Evolutionary conservation across 2,113 vertebrate genomes (phyloP), one percentile per base, ranked within the genome.

Genomic region (Climacteris rufus): DNA sequence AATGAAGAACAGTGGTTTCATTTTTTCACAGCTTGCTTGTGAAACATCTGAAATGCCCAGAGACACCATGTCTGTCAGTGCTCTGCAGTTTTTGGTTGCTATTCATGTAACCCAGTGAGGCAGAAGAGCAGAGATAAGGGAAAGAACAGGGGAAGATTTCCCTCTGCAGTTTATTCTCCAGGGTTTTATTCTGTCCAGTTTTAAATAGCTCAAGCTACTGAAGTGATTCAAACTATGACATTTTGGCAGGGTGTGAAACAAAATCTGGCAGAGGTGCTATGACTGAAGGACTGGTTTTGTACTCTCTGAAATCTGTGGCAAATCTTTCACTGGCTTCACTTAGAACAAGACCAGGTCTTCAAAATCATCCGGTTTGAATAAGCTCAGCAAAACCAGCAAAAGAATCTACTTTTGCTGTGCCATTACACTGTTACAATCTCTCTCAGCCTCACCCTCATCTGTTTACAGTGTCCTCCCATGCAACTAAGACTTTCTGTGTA

Each of bases 191-290:
- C 88, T 81, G 85, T 64, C 85, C 53, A 30, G 44, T 95, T 90
- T 86, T 60, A 92, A 95, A 93, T 45, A 83, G 86, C 83, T 95
- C 52, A 25, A 71, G 83, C 88, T 79, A 61, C 93, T 91, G 90
- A 81, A 96, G 93, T 66, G 92, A 90, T 96, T 94, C 68, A 83
- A 78, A 86, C 80, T 44, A 61, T 90, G 94, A 89, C 94, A 91
- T 90, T 94, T 87, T 96, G 94, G 90, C 97, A 95, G 95, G 63
- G 84, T 87, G 92, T 94, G 89, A 97, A 97, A 97, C 66, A 71
- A 81, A 94, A 69, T 35, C 82, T 90, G 92, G 87, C 89, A 93
- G 91, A 92, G 78, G 83, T 89, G 90, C 74, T 86, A 1, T 15
- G 68, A 70, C 81, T 86, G 50, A 86, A 94, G 75, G 81, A 50